Percentiles rank a stretch among this genome's conserved stretches.
These are phyloP conservation scores for Zosterops lateralis DNA, from an alignment of 2,113 vertebrate genomes.

Conservation along the genomic window DNA sequence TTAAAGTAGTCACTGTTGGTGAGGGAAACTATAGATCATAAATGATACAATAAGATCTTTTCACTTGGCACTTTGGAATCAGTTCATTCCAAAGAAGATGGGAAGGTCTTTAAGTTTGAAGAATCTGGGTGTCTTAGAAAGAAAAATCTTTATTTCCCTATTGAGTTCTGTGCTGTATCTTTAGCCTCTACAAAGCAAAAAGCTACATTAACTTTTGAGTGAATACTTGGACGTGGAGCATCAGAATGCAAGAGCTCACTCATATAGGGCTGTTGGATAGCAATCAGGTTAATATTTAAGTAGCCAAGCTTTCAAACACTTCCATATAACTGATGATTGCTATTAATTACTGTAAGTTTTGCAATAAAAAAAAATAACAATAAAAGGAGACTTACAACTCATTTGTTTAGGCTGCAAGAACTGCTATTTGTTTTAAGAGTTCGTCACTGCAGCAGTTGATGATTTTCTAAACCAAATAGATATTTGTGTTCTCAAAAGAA, in stretches of 20 bases:
- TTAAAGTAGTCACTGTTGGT: background rate
- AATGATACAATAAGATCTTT: background rate
- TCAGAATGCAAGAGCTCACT: background rate
- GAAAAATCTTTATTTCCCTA: background rate
- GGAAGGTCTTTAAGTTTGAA: background rate
- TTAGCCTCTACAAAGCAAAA: background rate
- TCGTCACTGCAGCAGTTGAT: background rate
- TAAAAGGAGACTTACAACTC: accelerated
- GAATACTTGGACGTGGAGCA: background rate
- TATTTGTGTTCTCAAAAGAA: background rate
- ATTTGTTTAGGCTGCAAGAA: background rate
- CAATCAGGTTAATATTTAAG: background rate
- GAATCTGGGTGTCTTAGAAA: background rate
- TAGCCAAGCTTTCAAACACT: background rate
- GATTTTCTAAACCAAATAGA: background rate
- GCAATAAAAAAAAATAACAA: background rate
- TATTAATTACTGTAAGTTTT: background rate
- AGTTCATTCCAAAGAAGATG: background rate
- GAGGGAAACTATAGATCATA: background rate
- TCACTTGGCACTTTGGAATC: background rate
- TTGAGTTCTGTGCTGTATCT: background rate
- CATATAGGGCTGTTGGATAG: background rate
- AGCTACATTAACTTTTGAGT: background rate
- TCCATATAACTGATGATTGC: background rate
- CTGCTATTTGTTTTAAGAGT: background rate